Conservation (phyloP, 2,113 vertebrate genomes). For the Salvelinus sp. region DNA sequence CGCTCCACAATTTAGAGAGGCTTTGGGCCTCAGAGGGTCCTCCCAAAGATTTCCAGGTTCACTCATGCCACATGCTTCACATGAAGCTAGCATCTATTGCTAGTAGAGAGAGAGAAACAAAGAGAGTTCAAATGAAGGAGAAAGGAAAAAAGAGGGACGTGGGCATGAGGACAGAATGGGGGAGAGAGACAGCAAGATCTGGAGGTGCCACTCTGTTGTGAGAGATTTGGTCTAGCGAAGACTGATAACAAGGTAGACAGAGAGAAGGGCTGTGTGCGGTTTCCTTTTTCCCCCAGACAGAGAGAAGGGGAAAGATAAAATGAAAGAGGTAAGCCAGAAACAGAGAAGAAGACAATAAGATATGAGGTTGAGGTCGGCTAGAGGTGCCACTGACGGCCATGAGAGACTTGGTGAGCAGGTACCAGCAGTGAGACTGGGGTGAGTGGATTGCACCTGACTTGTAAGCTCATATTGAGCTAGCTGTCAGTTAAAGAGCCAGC, state of each 20-base stretch:
- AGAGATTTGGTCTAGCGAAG: too few species aligned
- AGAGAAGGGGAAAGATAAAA: too few species aligned
- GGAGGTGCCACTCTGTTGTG: too few species aligned
- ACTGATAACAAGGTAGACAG: too few species aligned
- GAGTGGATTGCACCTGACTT: neutral
- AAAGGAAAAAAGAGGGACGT: neutral
- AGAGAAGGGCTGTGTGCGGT: too few species aligned
- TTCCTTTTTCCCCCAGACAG: too few species aligned
- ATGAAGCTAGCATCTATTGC: neutral
- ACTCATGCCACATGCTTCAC: neutral
- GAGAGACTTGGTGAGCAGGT: neutral
- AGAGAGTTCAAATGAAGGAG: neutral
- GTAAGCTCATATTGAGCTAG: neutral
- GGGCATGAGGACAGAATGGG: neutral
- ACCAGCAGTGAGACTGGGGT: neutral
- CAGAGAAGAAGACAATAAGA: too few species aligned
- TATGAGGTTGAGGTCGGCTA: too few species aligned
- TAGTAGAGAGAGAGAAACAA: constrained; percentile 4
- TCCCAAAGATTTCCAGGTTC: neutral
- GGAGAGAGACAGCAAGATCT: too few species aligned
- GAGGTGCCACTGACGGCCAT: neutral
- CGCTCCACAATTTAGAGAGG: constrained; percentile 6
- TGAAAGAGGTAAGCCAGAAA: too few species aligned
- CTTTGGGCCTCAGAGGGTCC: constrained; percentile 2
- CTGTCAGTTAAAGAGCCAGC: neutral